Percentiles rank a stretch among this genome's conserved stretches.
These are phyloP conservation scores for Ischnus inquisitorius DNA, from an alignment of 2,888 invertebrate genomes.

Conservation along the genomic window DNA sequence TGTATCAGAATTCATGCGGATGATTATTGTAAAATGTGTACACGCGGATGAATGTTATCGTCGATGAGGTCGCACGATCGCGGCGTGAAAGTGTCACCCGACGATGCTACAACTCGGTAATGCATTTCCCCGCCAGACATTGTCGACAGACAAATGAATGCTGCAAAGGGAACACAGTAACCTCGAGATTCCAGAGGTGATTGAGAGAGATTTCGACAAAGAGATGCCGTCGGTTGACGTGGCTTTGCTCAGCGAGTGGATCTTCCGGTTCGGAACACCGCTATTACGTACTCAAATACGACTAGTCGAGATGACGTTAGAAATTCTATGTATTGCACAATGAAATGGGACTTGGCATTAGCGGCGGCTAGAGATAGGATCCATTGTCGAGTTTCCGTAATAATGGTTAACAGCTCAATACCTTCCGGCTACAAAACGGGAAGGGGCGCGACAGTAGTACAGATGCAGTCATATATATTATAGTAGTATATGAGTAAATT, in stretches of 20 bases:
- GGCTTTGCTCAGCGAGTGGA: not conserved
- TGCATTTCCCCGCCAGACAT: not conserved
- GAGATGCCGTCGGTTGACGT: not conserved
- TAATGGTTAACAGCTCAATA: conserved; percentile 36
- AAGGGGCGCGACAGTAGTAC: not conserved
- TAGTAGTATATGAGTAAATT: conserved; percentile 39
- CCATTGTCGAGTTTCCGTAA: conserved; percentile 42
- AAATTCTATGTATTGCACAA: not conserved
- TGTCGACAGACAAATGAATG: not conserved
- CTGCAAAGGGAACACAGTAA: not conserved
- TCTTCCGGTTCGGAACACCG: not conserved
- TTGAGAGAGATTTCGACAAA: not conserved
- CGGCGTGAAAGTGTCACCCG: not conserved
- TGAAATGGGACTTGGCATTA: conserved; percentile 9
- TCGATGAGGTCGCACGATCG: not conserved
- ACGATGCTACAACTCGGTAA: not conserved
- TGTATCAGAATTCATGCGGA: not conserved
- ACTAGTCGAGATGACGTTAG: not conserved
- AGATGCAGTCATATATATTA: conserved; percentile 19
- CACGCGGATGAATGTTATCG: not conserved
- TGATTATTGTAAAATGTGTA: conserved; percentile 12
- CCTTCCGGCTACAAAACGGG: conserved; percentile 13
- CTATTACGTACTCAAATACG: not conserved
- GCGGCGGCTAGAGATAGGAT: conserved; percentile 25
- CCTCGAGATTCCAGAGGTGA: not conserved